Conservation (phyloP, 2,797 vertebrate genomes). For the Perodicticus potto region DNA sequence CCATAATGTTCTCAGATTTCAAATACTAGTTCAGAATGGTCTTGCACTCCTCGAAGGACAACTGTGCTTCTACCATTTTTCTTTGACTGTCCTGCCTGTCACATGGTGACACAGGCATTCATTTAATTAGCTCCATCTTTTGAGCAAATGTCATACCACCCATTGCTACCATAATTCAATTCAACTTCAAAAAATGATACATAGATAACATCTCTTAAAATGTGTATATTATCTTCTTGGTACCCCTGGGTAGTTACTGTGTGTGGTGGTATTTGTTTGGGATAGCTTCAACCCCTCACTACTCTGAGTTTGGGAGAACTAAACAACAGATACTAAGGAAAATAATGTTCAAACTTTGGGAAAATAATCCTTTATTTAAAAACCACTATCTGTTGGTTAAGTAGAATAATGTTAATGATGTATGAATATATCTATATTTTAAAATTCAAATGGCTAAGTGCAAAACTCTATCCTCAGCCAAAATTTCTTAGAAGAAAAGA, state of each 20-base stretch:
- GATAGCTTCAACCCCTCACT: neutral
- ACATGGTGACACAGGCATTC: too few species aligned
- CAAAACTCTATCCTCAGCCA: slow-evolving; percentile 2
- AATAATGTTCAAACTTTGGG: neutral
- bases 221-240: too few species aligned
- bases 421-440: neutral
- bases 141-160: too few species aligned
- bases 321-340: neutral
- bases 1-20: too few species aligned
- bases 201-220: too few species aligned
- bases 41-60: too few species aligned
- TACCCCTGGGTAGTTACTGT: neutral
- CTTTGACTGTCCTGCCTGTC: too few species aligned
- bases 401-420: neutral
- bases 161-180: too few species aligned
- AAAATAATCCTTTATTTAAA: neutral
- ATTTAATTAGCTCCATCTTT: too few species aligned
- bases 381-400: neutral
- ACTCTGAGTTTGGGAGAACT: neutral
- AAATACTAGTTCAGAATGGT: too few species aligned
- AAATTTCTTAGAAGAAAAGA: neutral
- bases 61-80: too few species aligned
- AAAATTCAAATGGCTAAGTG: neutral
- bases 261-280: neutral
- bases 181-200: too few species aligned